These are phyloP conservation scores for Polyodon spathula DNA, from an alignment of 2,113 vertebrate genomes.

Conservation along the genomic window DNA sequence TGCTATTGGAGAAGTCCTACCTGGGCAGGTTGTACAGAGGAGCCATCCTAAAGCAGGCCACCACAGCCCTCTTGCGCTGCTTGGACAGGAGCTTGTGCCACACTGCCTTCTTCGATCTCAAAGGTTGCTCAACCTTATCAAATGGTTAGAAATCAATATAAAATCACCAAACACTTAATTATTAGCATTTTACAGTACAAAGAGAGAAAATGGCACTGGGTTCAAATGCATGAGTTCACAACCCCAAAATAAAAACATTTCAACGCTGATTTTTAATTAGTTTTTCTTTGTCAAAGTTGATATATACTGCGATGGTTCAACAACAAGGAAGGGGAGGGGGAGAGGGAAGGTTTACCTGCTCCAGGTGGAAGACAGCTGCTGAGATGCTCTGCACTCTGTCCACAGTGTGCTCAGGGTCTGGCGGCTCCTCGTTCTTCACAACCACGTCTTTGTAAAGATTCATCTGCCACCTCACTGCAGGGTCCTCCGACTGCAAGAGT, in stretches of 20 bases:
- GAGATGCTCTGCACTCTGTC: slow-evolving; percentile 94
- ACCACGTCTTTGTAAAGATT: slow-evolving; percentile 89
- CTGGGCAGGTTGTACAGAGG: slow-evolving; percentile 93
- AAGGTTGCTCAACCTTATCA: slow-evolving; percentile 87
- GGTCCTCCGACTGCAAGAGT: slow-evolving; percentile 77
- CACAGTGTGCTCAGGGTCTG: slow-evolving; percentile 75
- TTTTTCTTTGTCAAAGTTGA: no score
- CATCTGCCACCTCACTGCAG: slow-evolving; percentile 92
- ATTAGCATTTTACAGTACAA: no score
- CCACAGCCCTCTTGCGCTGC: slow-evolving; percentile 91
- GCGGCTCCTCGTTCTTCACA: slow-evolving; percentile 65
- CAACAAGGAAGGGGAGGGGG: no score
- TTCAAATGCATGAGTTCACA: no score
- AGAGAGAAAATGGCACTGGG: no score
- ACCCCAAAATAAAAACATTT: no score
- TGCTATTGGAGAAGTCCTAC: slow-evolving; percentile 57
- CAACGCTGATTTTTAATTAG: no score
- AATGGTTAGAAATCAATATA: no score
- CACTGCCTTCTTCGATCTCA: slow-evolving; percentile 93
- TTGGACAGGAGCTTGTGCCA: slow-evolving; percentile 97
- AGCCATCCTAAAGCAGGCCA: slow-evolving; percentile 97
- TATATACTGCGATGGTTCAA: no score
- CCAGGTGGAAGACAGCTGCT: slow-evolving; percentile 83
- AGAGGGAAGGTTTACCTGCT: no score
- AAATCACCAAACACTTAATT: no score